A percentile compares a stretch with the other conserved stretches of the same genome.
Evolutionary conservation across 2,797 vertebrate genomes (phyloP).

Genomic region (Euthynnus affinis): DNA sequence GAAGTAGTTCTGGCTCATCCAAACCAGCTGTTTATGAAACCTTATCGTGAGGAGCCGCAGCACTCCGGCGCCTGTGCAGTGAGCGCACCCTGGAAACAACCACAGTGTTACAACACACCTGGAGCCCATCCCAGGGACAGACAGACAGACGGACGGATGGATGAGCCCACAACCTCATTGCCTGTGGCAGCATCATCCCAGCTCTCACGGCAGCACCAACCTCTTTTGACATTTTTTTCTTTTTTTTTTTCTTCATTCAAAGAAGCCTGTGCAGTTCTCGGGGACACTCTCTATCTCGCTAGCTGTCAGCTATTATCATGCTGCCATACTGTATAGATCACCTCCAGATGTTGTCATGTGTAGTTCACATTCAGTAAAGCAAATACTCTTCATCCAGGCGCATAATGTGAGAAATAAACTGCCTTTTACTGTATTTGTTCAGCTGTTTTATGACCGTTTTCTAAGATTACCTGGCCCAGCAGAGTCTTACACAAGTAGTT

Average conservation of each 20-base stretch:
- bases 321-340: slow-evolving; percentile 68
- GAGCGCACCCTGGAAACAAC: slow-evolving; percentile 58
- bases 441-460: slow-evolving; percentile 9
- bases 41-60: slow-evolving; percentile 50
- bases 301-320: slow-evolving; percentile 67
- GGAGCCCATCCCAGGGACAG: slow-evolving; percentile 61
- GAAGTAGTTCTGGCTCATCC: slow-evolving; percentile 40
- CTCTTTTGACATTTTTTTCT: not conserved
- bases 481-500: slow-evolving; percentile 13
- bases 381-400: slow-evolving; percentile 33
- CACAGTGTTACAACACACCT: slow-evolving; percentile 74
- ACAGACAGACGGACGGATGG: slow-evolving; percentile 28
- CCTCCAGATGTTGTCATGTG: slow-evolving; percentile 81
- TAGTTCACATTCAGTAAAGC: slow-evolving; percentile 56
- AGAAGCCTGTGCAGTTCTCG: slow-evolving; percentile 40
- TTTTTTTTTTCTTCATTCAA: slow-evolving; percentile 47
- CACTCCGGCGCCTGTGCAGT: slow-evolving; percentile 60
- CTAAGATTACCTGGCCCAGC: not conserved
- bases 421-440: slow-evolving; percentile 8
- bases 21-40: slow-evolving; percentile 62
- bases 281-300: slow-evolving; percentile 47
- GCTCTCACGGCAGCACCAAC: slow-evolving; percentile 14
- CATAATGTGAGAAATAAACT: slow-evolving; percentile 35
- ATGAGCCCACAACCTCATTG: slow-evolving; percentile 61
- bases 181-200: slow-evolving; percentile 47